Conservation (phyloP, 1,140 invertebrate genomes). For the Mycetomoellerius zeteki region DNA sequence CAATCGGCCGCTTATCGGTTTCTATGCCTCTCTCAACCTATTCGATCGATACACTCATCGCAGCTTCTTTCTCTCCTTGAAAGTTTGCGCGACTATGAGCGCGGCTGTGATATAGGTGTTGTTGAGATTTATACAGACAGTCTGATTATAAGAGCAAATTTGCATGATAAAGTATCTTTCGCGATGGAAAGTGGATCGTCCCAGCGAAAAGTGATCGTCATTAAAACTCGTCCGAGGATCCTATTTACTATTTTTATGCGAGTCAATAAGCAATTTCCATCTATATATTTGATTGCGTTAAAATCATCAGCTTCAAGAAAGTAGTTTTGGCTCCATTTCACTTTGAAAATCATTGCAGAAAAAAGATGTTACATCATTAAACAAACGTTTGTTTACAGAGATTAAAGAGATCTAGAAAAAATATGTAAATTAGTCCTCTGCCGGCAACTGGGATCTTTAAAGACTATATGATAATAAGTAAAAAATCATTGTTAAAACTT, state of each 20-base stretch:
- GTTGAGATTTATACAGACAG: constrained; percentile 65
- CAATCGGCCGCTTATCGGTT: constrained; percentile 23
- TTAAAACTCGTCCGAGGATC: constrained; percentile 59
- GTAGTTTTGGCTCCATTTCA: background rate
- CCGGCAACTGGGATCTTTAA: no score
- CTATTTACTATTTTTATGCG: constrained; percentile 69
- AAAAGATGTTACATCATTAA: background rate
- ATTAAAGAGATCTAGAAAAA: background rate
- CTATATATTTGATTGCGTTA: background rate
- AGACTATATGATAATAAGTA: no score
- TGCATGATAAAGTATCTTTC: constrained; percentile 72
- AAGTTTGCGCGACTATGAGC: constrained; percentile 36
- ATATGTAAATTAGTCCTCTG: background rate
- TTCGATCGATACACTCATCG: constrained; percentile 49
- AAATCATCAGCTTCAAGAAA: constrained; percentile 14
- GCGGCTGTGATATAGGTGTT: background rate
- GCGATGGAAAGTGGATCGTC: constrained; percentile 63
- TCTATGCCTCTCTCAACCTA: constrained; percentile 15
- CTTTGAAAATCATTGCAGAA: background rate
- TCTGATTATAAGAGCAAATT: constrained; percentile 63
- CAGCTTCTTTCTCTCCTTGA: constrained; percentile 4
- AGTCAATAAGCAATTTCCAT: constrained; percentile 21
- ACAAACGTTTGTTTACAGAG: background rate
- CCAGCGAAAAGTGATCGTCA: constrained; percentile 19
- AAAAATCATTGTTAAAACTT: no score